Evolutionary conservation across 2,888 invertebrate genomes (phyloP).

Genomic region (Epinotia nisella): DNA sequence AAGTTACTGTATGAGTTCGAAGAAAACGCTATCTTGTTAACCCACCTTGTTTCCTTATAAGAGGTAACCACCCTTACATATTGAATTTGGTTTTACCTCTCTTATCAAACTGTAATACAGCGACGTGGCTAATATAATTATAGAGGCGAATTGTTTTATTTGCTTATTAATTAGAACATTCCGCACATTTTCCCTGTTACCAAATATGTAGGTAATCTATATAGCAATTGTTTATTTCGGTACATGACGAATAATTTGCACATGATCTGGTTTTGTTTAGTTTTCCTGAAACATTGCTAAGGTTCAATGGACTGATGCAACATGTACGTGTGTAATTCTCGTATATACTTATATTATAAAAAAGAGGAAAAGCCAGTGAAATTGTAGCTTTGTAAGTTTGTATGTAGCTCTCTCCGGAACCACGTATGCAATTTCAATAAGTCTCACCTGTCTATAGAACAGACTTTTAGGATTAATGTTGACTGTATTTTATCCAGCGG

Average conservation of each 20-base stretch:
- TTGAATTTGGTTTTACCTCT: neutral
- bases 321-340: neutral
- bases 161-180: neutral
- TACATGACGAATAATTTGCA: slow-evolving; percentile 7
- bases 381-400: no score
- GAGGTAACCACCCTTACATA: no score
- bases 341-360: no score
- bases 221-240: slow-evolving; percentile 7
- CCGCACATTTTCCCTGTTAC: neutral
- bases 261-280: neutral
- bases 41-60: no score
- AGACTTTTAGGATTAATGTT: no score
- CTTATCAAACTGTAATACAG: neutral
- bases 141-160: neutral
- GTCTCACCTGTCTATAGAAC: no score
- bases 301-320: neutral
- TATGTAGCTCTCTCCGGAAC: neutral
- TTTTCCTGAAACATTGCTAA: slow-evolving; percentile 2
- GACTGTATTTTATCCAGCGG: no score
- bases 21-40: no score
- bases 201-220: neutral
- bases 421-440: no score
- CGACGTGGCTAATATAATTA: no score
- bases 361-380: no score
- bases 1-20: no score